phyloP scores from a whole-genome alignment of 2,888 invertebrate species.

The Amblyjoppa proteus region DNA sequence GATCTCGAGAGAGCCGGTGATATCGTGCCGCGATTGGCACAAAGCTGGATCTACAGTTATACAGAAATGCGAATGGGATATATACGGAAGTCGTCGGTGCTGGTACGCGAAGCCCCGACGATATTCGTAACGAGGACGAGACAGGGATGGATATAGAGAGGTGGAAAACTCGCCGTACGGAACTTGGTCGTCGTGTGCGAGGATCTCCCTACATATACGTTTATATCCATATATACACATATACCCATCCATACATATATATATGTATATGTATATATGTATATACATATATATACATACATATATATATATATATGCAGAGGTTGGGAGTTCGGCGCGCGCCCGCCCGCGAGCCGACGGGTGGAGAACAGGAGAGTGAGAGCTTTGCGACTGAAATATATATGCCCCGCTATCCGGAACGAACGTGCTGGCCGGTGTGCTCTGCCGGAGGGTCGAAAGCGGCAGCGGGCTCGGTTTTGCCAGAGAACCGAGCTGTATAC shows the following conservation, averaged over 20 bases:
- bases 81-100: conserved; percentile 31
- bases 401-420: conserved; percentile 38
- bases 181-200: conserved; percentile 29
- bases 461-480: conserved; percentile 56
- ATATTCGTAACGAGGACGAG: conserved; percentile 58
- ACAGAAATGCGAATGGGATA: not conserved
- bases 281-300: no score
- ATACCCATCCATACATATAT: no score
- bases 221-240: no score
- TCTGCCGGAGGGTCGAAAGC: conserved; percentile 56
- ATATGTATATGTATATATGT: no score
- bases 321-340: conserved; percentile 56
- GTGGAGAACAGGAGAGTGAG: conserved; percentile 46
- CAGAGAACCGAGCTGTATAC: conserved; percentile 3
- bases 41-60: conserved; percentile 14
- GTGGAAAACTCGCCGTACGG: conserved; percentile 41
- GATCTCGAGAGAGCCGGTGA: not conserved
- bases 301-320: not conserved
- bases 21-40: conserved; percentile 7
- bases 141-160: conserved; percentile 34
- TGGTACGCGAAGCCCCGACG: conserved; percentile 40
- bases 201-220: not conserved
- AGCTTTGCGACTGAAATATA: conserved; percentile 51
- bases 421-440: conserved; percentile 52
- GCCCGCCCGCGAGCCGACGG: conserved; percentile 41